Percentiles rank a stretch among this genome's conserved stretches.
These are phyloP conservation scores for Eupeodes corollae DNA, from an alignment of 1,140 invertebrate species.

Conservation along the genomic window DNA sequence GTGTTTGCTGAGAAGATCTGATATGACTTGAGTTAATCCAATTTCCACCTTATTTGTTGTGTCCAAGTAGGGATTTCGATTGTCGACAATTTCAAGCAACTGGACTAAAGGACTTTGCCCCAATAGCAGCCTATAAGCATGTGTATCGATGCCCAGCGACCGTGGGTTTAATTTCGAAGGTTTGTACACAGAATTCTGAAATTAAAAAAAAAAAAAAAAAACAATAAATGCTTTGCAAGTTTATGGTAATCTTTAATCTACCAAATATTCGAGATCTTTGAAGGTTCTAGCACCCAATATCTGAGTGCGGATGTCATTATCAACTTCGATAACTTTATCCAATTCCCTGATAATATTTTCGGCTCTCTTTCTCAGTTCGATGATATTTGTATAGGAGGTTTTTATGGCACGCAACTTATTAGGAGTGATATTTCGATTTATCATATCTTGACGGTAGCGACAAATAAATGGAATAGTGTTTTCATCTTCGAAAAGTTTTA, in stretches of 20 bases:
- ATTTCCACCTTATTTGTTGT: constrained; percentile 50
- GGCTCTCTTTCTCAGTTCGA: constrained; percentile 43
- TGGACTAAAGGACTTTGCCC: constrained; percentile 36
- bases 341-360: constrained; percentile 46
- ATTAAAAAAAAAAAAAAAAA: background rate
- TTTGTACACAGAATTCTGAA: background rate
- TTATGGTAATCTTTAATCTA: constrained; percentile 23
- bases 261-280: constrained; percentile 56
- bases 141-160: constrained; percentile 55
- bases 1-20: constrained; percentile 69
- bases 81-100: constrained; percentile 34
- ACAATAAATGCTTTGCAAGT: background rate
- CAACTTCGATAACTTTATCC: constrained; percentile 47
- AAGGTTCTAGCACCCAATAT: constrained; percentile 45
- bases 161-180: constrained; percentile 43
- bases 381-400: constrained; percentile 49
- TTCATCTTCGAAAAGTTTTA: constrained; percentile 56
- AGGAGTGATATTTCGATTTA: constrained; percentile 47
- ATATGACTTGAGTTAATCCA: constrained; percentile 65
- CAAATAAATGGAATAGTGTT: constrained; percentile 76
- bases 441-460: constrained; percentile 57
- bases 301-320: constrained; percentile 40
- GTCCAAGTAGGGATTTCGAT: constrained; percentile 45
- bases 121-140: constrained; percentile 49
- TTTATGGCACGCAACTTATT: constrained; percentile 58